Base-by-base conservation (phyloP, 2,113 vertebrate genomes). In the Castor canadensis region DNA sequence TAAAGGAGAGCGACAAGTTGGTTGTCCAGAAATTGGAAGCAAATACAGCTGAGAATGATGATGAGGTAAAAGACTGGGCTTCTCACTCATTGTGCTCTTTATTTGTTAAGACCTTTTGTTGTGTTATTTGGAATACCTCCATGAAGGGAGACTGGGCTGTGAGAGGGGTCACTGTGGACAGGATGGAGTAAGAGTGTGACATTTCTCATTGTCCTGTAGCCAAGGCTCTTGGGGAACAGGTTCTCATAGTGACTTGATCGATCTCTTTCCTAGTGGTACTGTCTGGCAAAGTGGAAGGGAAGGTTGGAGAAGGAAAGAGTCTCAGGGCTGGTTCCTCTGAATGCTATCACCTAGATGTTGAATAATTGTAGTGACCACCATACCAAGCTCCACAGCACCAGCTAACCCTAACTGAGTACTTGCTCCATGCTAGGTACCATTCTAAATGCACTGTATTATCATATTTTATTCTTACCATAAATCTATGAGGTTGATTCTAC, bases 41-140 rank as follows among this genome's bases (percentile, higher is more conserved):
- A 64, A 97, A 67, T 32, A 96, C 95, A 60, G 91, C 94, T 13
- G 98, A 98, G 89, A 97, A 96, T 62, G 98, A 98, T 85, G 98
- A 95, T 4, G 98, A 99, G 99, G 99, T 99, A 98, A 95, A 97
- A 73, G 6, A 11, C 40, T 17, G 13, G 0, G 1, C 71, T 45
- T 16, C 0, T 9, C 30, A 16, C 32, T 69, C 8, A 1, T 32
- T 8, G 1, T 72, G 38, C 20, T 45, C 40, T 90, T 89, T 52
- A 38, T 54, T 67, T 86, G 52, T 69, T 30, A 16, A 45, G 45
- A 30, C 38, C 16, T 56, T 3, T 26, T 71, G 80, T 60, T 28
- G 1, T 67, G 43, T 28, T 43, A 40, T 87, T 69, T 45, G 80
- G 66, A 47, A 20, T 0, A 4, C 13, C 87, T 40, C n/a, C 6